Base-by-base conservation (phyloP, 2,888 invertebrate species). In the Autographa pulchrina region DNA sequence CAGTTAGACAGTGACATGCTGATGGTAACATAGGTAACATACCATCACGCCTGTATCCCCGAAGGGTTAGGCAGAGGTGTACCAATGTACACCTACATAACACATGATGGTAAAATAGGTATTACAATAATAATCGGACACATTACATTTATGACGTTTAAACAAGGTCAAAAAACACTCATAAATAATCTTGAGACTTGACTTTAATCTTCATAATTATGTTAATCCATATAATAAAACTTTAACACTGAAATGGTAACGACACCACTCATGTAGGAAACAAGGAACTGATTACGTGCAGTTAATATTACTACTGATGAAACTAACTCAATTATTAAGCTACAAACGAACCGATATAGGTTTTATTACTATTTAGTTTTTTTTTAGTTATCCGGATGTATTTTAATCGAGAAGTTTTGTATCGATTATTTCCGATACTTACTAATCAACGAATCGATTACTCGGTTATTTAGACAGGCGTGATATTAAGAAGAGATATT, bases 191-290 rank as follows among this genome's bases (percentile, higher is more conserved):
- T 20, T 56, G 25, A 56, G 5, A 25, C 20, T 25, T 25, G 25
- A 25, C 54, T 56, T 56, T 25, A 56, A 56, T 56, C 54, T 56
- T 56, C 13, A 56, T 25, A 56, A 56, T 56, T 56, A 56, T 56
- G 54, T 11, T 25, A 56, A 56, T 56, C 13, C 13, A 25, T 56
- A 56, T 56, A 20, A 56, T 56, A 56, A 56, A 56, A 56, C 54
- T 56, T 2, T 18, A 13, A 14, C 20, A 11, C 20, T 20, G 25
- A 56, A 56, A 56, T 56, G 7, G 20, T 25, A 56, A 56, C 14
- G 18, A 56, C 9, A 25, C 25, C 11, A 54, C n/a, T 7, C 0
- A 54, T 11, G 2, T 56, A 56, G 54, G 25, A 56, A 25, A 25
- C 25, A 56, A 56, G 25, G 54, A 56, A 56, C 54, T 25, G 4